Percentiles rank a stretch among this genome's conserved stretches.
phyloP scores from a whole-genome alignment of 2,888 invertebrate genomes.

The Thyatira batis region DNA sequence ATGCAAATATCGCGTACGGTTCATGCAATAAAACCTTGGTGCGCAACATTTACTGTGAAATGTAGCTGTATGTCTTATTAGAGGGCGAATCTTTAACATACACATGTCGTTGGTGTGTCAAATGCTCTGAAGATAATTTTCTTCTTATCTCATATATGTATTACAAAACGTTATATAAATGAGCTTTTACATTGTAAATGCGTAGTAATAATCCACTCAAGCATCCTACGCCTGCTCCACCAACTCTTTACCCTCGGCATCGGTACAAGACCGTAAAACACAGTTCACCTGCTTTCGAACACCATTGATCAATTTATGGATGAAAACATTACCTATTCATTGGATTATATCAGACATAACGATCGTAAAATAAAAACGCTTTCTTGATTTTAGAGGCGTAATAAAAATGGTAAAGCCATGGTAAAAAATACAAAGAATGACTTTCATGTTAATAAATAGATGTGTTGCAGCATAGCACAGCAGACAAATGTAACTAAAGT shows the following conservation, averaged over 20 bases:
- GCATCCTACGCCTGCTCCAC: not conserved
- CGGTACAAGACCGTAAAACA: not conserved
- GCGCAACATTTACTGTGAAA: not conserved
- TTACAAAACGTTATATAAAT: not conserved
- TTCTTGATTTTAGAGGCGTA: too few relatives aligned
- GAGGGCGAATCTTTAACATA: too few relatives aligned
- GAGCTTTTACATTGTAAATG: not conserved
- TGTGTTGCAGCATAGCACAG: too few relatives aligned
- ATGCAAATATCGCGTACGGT: not conserved
- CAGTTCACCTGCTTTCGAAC: not conserved
- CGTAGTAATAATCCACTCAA: not conserved
- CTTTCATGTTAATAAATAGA: too few relatives aligned
- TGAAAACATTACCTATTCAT: not conserved
- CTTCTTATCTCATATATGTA: not conserved
- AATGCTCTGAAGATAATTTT: not conserved
- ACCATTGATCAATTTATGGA: not conserved
- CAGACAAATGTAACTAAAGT: too few relatives aligned
- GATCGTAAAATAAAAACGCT: too few relatives aligned
- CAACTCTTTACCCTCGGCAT: not conserved
- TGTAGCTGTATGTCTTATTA: not conserved
- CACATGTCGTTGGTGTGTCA: too few relatives aligned
- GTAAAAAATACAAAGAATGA: too few relatives aligned
- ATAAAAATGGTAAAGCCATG: too few relatives aligned
- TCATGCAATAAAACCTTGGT: not conserved
- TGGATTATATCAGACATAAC: not conserved